These are phyloP conservation scores for Siniperca obscura DNA, from an alignment of 2,797 vertebrate genomes.

Conservation along the genomic window DNA sequence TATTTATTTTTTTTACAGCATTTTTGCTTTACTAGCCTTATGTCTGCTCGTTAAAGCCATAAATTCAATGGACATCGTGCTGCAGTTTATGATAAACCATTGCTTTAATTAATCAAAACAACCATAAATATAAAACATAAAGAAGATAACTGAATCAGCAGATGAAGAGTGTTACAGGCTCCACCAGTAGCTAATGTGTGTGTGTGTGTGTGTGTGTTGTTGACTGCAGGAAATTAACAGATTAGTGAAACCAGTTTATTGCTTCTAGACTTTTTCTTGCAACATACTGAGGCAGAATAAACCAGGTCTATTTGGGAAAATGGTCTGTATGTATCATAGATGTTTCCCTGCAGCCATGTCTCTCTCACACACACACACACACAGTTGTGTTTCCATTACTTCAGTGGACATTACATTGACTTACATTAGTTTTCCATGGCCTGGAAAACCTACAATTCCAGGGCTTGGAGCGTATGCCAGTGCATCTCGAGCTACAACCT, in stretches of 20 bases:
- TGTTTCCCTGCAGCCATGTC: not conserved
- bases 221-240: conserved; percentile 5
- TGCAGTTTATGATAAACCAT: conserved; percentile 27
- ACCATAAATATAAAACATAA: conserved; percentile 36
- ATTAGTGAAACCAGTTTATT: conserved; percentile 9
- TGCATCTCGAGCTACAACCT: too few relatives aligned
- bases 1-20: conserved; percentile 9
- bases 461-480: too few relatives aligned
- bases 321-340: not conserved
- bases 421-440: too few relatives aligned
- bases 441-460: too few relatives aligned
- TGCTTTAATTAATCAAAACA: conserved; percentile 44
- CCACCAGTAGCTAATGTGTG: not conserved
- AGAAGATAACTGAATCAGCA: conserved; percentile 23
- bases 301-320: not conserved
- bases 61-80: not conserved
- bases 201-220: conserved; percentile 5
- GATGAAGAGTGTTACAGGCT: not conserved
- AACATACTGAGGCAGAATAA: not conserved
- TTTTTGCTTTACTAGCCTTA: conserved; percentile 30
- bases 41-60: conserved; percentile 33
- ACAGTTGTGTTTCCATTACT: too few relatives aligned
- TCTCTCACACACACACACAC: not conserved
- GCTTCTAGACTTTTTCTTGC: not conserved
- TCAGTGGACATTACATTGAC: too few relatives aligned